phyloP scores from a whole-genome alignment of 2,797 vertebrate species.

The Glyptemys insculpta region DNA sequence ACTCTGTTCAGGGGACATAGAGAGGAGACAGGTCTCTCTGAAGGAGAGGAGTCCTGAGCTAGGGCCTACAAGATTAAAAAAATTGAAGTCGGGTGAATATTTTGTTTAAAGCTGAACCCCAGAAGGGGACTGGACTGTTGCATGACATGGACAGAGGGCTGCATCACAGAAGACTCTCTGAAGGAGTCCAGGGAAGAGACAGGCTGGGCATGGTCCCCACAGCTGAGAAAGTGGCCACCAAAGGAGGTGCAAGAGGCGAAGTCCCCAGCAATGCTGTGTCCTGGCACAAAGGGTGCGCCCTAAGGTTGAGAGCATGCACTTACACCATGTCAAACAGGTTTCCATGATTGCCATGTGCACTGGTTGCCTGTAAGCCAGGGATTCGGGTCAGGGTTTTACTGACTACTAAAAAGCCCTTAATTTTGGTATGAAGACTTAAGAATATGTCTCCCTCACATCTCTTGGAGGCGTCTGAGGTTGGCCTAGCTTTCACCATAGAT shows the following conservation, averaged over 20 bases:
- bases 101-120: not conserved
- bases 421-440: not conserved
- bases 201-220: not conserved
- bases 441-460: not conserved
- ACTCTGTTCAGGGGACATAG: not conserved
- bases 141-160: not conserved
- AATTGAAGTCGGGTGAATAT: not conserved
- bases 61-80: not conserved
- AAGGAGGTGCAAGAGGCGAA: not conserved
- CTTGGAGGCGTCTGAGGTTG: not conserved
- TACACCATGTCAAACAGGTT: not conserved
- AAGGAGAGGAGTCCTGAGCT: not conserved
- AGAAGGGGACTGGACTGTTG: not conserved
- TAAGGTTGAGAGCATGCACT: not conserved
- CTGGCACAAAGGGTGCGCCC: not conserved
- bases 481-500: not conserved
- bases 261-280: not conserved
- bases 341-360: rapidly evolving
- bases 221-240: not conserved
- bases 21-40: not conserved
- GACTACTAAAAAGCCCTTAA: not conserved
- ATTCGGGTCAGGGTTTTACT: not conserved
- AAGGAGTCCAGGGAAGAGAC: not conserved
- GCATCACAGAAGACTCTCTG: not conserved
- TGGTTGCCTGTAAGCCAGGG: not conserved